Evolutionary conservation across 2,888 invertebrate species (phyloP), one percentile per base, ranked within the genome.

Genomic region (Ischnus inquisitorius): DNA sequence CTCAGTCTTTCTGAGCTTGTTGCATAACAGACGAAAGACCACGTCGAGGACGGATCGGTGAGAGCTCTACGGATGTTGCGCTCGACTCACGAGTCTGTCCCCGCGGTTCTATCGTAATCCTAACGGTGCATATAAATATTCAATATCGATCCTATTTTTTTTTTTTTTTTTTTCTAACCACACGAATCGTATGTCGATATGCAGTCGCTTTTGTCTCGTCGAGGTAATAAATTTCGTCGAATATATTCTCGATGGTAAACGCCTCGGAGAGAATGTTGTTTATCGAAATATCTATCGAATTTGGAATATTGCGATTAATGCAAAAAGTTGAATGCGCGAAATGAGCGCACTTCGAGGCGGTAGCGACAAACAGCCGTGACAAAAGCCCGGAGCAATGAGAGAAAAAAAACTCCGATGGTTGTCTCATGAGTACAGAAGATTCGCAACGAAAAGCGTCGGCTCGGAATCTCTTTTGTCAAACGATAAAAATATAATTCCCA

Each of bases 11-110:
- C 67, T 54, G 39, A 77, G 74, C 77, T 85, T 80, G 84, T 90
- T 90, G 89, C 90, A 89, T 89, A 90, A 90, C 89, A 86, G 64
- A 65, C 71, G 67, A 77, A 46, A 57, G 51, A 74, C 65, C 67
- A 34, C 46, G 60, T 43, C 60, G 72, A 39, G 68, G 34, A 79
- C 68, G 64, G 69, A 79, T 74, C 74, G 74, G 19, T 12, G 79
- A 46, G 41, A 51, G 67, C 75, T 64, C 51, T 43, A 72, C 54
- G n/a, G 48, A 78, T 75, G 67, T 60, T 67, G 10, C 41, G 83
- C 68, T 76, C 78, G 43, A 60, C 65, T 65, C 69, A n/a, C 85
- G 77, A 84, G 22, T 51, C n/a, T 51, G 86, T 83, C 86, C 80
- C 82, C 82, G 69, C 64, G 65, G 81, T 84, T 84, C 77, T 77